These are phyloP conservation scores for Mechanitis messenoides DNA, from an alignment of 2,888 invertebrate species.

Conservation along the genomic window DNA sequence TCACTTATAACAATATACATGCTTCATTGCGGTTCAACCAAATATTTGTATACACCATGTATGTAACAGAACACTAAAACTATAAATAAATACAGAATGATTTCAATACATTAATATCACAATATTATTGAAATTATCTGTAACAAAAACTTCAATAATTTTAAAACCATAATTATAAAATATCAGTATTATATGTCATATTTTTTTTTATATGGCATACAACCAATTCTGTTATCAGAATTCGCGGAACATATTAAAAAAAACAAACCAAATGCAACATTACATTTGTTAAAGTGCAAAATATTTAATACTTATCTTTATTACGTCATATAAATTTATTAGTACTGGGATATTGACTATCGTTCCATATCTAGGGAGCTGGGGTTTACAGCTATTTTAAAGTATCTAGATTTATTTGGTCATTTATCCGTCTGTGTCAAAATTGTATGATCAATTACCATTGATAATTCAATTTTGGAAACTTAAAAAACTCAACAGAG, in stretches of 20 bases:
- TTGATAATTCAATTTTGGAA: slow-evolving; percentile 48
- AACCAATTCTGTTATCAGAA: no score
- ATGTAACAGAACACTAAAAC: neutral
- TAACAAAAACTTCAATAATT: no score
- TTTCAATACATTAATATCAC: no score
- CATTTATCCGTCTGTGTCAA: slow-evolving; percentile 27
- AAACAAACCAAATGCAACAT: slow-evolving; percentile 51
- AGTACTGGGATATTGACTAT: slow-evolving; percentile 12
- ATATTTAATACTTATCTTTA: slow-evolving; percentile 29
- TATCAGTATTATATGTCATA: no score
- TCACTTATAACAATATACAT: neutral
- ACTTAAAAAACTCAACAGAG: slow-evolving; percentile 3
- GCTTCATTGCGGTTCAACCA: neutral
- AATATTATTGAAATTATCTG: no score
- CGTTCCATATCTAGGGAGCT: neutral
- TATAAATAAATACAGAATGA: neutral
- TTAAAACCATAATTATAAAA: no score
- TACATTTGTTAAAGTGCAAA: slow-evolving; percentile 46
- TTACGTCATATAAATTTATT: slow-evolving; percentile 21
- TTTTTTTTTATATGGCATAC: no score
- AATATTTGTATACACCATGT: slow-evolving; percentile 2
- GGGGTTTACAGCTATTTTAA: no score
- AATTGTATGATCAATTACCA: slow-evolving; percentile 47
- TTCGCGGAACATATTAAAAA: slow-evolving; percentile 27
- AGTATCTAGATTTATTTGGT: slow-evolving; percentile 18